Conservation (phyloP, 2,888 invertebrate species). For the Tyria jacobaeae region DNA sequence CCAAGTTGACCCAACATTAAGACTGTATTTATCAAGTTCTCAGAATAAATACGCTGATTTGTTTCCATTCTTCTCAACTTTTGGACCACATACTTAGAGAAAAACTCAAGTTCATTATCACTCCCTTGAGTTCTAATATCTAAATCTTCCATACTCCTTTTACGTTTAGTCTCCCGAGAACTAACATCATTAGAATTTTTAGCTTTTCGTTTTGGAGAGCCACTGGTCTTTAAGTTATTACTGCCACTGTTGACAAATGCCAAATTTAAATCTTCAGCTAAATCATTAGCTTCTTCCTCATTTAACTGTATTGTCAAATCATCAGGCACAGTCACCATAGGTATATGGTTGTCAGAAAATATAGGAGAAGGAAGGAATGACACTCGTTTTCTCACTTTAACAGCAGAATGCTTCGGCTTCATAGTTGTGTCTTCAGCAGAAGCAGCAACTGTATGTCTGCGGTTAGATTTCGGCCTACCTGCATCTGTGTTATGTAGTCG, state of each 20-base stretch:
- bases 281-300: conserved; percentile 79
- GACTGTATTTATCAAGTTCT: conserved; percentile 82
- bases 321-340: conserved; percentile 83
- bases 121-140: conserved; percentile 60
- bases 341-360: conserved; percentile 79
- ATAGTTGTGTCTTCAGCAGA: conserved; percentile 42
- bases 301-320: conserved; percentile 83
- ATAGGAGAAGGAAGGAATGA: conserved; percentile 80
- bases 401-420: conserved; percentile 64
- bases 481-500: conserved; percentile 60
- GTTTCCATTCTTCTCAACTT: conserved; percentile 82
- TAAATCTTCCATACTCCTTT: conserved; percentile 59
- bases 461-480: conserved; percentile 58
- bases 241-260: conserved; percentile 63
- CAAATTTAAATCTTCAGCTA: conserved; percentile 73
- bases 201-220: conserved; percentile 60
- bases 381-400: conserved; percentile 77
- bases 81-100: conserved; percentile 82
- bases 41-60: conserved; percentile 82
- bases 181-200: conserved; percentile 57
- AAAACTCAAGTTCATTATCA: conserved; percentile 81
- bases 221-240: conserved; percentile 47
- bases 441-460: conserved; percentile 70
- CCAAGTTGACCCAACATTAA: conserved; percentile 81
- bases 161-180: conserved; percentile 63